Base-by-base conservation (phyloP, 2,797 vertebrate species). In the Mionectes olivaceus region DNA sequence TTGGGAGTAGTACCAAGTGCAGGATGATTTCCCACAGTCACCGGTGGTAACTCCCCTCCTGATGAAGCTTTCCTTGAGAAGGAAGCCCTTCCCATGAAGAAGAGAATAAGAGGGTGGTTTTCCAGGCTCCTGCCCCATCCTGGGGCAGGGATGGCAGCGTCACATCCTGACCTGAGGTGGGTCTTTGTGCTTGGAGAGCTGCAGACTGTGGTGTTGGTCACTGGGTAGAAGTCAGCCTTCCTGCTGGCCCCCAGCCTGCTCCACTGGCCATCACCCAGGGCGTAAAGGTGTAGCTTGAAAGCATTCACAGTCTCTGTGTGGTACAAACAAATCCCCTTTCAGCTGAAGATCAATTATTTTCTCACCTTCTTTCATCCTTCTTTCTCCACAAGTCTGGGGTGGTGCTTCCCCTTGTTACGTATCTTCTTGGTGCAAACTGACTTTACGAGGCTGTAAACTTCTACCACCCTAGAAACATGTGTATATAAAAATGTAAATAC, bases 391-490 rank as follows among this genome's bases (percentile, higher is more conserved):
- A 15, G 1, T 23, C 53, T 81, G 37, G 32, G 11, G 19, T 64
- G 37, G 1, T 52, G 49, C 27, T 90, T 52, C 24, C 32, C 23
- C 7, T 47, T 23, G 2, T 4, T 11, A 9, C 0, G 0, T 13
- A 2, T 24, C 18, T 56, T 33, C 10, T 47, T 7, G 2, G 4
- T 84, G 24, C 35, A 57, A 61, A 50, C 25, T 50, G 76, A 75
- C 24, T 61, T 56, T 2, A 18, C 4, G 21, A 32, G 22, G 19
- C 39, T 70, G 17, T 25, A 3, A 70, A 37, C 15, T 25, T 41
- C 21, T 57, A 32, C 12, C 0, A 0, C 11, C 32, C 21, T 63
- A 35, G 6, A 56, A 56, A 64, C 33, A 4, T 1, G 1, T 0
- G 2, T 33, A 43, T 30, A 19, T 27, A 60, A 19, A 76, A 32